phyloP scores from a whole-genome alignment of 1,140 invertebrate genomes.

The Drosophila persimilis region DNA sequence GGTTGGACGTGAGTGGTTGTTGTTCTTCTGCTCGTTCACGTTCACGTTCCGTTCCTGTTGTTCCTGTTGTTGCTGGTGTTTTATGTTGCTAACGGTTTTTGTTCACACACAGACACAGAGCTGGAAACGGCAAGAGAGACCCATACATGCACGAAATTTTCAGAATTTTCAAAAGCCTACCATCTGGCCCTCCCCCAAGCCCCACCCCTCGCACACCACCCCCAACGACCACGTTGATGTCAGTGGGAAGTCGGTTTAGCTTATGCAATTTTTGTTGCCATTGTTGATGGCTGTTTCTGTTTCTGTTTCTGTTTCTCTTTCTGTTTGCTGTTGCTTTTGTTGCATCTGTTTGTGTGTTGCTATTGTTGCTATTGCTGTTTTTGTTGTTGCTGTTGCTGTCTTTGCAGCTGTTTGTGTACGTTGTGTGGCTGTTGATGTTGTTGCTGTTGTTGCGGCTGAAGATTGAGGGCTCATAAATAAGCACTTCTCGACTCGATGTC shows the following conservation, averaged over 20 bases:
- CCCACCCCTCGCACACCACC: not conserved
- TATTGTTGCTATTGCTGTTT: not conserved
- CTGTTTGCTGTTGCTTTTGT: conserved; percentile 1
- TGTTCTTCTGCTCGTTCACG: conserved; percentile 10
- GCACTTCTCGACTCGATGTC: conserved; percentile 55
- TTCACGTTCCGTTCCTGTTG: conserved; percentile 7
- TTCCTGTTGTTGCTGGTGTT: conserved; percentile 36
- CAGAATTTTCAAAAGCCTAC: conserved; percentile 37
- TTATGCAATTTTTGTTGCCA: conserved; percentile 35
- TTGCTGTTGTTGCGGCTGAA: conserved; percentile 1
- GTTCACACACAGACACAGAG: conserved; percentile 20
- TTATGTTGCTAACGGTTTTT: conserved; percentile 68
- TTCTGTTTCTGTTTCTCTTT: not conserved
- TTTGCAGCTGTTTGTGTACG: conserved; percentile 13
- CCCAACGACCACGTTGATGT: conserved; percentile 19
- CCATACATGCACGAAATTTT: conserved; percentile 50
- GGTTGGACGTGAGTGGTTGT: conserved; percentile 48
- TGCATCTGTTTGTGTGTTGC: conserved; percentile 8
- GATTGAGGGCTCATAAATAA: conserved; percentile 65
- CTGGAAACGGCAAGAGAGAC: conserved; percentile 5
- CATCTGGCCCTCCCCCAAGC: no score
- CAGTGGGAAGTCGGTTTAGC: conserved; percentile 34
- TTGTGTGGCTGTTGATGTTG: not conserved
- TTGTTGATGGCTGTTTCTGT: not conserved
- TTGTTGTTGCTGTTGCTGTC: conserved; percentile 8